Evolutionary conservation across 53 echinoderm and acorn worm species (phyloP), one percentile per base, ranked within the genome.

Genomic region (Apostichopus leukothele): DNA sequence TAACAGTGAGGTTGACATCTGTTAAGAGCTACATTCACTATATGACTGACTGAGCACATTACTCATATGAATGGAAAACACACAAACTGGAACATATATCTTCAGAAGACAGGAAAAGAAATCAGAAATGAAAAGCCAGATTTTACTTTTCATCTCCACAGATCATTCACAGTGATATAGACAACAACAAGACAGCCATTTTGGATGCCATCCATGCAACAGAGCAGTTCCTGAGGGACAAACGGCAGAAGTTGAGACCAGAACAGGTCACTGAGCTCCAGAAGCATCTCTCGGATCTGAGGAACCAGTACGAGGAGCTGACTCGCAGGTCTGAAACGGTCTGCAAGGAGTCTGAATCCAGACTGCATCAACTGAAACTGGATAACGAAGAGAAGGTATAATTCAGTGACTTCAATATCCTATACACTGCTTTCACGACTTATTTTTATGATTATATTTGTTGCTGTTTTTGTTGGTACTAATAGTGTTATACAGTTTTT

Each of bases 171-270:
- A 90, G 88, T 22, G 96, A 96, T 88, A 96, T 96, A 73, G 95
- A 95, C 92, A 91, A 83, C 93, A 95, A 99, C 94, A 99, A 99
- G 91, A 91, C 92, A 10, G 92, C 94, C 90, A 93, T 99, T 86
- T 86, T 94, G 91, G 99, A 99, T 86, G 94, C 93, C 90, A 96
- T 99, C 83, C 96, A 99, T 90, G 90, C 93, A 89, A 95, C 99
- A 0, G 94, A 99, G 55, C 99, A 94, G 87, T 96, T 99, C 88
- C 90, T 99, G 67, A 79, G 92, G 55, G 99, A 99, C 90, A 99
- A 94, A 60, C 94, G 95, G 18, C 89, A 87, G 89, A 94, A 99
- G 79, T 90, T 99, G 54, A 86, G 92, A 4, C 96, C 99, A 7
- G 89, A 96, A 89, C 93, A 90, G 89, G 93, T 94, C 21, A 90